Conservation (phyloP, 2,113 vertebrate genomes). For the Myrmecophaga tridactyla region DNA sequence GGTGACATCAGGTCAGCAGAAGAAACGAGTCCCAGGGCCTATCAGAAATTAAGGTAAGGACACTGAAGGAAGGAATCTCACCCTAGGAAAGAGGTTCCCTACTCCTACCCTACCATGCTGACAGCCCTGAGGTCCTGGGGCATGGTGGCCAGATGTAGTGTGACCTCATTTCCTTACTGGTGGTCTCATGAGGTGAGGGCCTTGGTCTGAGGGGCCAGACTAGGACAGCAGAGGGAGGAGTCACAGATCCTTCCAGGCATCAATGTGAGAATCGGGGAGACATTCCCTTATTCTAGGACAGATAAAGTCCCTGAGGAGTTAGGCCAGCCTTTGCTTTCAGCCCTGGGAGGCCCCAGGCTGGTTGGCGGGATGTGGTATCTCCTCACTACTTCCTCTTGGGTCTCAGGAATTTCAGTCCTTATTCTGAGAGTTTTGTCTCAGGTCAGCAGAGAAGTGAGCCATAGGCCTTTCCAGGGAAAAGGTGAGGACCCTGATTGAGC, state of each 20-base stretch:
- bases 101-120: too few species aligned
- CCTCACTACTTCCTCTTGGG: neutral
- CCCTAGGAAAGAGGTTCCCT: neutral
- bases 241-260: neutral
- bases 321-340: neutral
- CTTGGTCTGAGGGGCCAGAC: neutral
- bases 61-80: neutral
- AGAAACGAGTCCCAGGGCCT: neutral
- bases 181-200: neutral
- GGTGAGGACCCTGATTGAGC: neutral
- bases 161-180: constrained; percentile 1
- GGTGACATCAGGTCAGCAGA: neutral
- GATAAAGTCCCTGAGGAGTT: neutral
- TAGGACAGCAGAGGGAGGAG: neutral
- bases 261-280: neutral
- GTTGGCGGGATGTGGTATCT: neutral
- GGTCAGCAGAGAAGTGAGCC: neutral
- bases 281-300: neutral
- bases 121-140: neutral
- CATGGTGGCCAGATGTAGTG: neutral
- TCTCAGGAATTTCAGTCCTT: neutral
- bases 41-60: neutral
- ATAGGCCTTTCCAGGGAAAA: neutral
- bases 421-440: neutral
- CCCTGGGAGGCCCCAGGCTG: neutral